A percentile compares a stretch with the other conserved stretches of the same genome.
Evolutionary conservation across 2,797 vertebrate species (phyloP).

Genomic region (Allobates femoralis): DNA sequence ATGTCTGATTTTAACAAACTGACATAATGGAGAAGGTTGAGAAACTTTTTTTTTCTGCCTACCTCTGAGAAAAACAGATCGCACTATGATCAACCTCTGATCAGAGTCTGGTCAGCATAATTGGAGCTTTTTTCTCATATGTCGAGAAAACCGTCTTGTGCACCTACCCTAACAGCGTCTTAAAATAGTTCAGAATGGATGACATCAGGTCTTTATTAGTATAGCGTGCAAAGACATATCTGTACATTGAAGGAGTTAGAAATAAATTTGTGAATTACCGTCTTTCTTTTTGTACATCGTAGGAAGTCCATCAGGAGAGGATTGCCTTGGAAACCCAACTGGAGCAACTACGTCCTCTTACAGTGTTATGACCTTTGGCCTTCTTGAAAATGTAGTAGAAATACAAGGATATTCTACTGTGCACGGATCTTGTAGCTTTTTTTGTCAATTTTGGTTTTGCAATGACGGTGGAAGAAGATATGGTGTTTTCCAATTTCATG

Average conservation of each 20-base stretch:
- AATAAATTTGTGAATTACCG: conserved; percentile 7
- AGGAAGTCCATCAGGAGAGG: conserved; percentile 93
- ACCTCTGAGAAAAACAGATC: no score
- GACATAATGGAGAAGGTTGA: no score
- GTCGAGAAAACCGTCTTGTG: no score
- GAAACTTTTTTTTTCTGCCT: no score
- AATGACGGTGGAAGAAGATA: conserved; percentile 44
- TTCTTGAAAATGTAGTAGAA: rapidly evolving
- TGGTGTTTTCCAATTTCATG: not conserved
- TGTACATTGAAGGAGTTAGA: not conserved
- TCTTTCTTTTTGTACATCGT: conserved; percentile 64
- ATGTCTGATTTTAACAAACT: no score
- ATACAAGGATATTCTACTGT: conserved; percentile 59
- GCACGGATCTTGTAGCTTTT: conserved; percentile 41
- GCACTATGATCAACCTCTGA: no score
- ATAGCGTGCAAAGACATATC: no score
- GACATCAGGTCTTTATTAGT: no score
- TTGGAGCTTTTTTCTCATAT: no score
- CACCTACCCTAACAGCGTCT: no score
- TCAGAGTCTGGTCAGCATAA: no score
- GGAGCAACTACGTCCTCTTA: conserved; percentile 88
- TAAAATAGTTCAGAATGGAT: no score
- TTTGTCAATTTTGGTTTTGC: conserved; percentile 61
- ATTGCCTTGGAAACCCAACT: conserved; percentile 92
- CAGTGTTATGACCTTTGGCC: conserved; percentile 80